phyloP scores from a whole-genome alignment of 1,140 invertebrate species.

The Atta colombica region DNA sequence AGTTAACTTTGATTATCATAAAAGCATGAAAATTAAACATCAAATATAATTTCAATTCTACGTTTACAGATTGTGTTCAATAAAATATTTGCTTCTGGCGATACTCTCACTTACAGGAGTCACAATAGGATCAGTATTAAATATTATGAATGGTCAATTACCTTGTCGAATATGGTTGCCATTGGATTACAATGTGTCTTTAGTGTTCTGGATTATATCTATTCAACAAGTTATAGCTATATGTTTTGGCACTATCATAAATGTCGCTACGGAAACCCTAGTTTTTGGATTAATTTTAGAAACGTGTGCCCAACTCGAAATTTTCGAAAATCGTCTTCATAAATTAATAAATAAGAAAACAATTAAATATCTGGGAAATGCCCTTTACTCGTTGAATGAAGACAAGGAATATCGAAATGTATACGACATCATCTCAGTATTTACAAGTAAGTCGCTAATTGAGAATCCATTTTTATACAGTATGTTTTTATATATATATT shows the following conservation, averaged over 20 bases:
- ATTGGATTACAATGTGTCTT: slow-evolving; percentile 7
- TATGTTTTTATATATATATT: background rate
- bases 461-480: background rate
- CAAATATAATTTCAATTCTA: background rate
- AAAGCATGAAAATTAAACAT: background rate
- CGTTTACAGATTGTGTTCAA: slow-evolving; percentile 18
- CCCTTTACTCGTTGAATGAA: background rate
- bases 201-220: slow-evolving; percentile 41
- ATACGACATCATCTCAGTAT: background rate
- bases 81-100: background rate
- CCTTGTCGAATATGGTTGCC: slow-evolving; percentile 62
- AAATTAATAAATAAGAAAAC: slow-evolving; percentile 19
- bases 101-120: background rate
- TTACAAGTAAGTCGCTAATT: background rate
- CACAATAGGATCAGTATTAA: slow-evolving; percentile 7
- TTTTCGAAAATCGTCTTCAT: slow-evolving; percentile 55
- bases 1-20: background rate
- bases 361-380: background rate
- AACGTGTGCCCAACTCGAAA: slow-evolving; percentile 63
- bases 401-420: background rate
- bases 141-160: background rate
- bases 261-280: slow-evolving; percentile 57
- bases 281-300: slow-evolving; percentile 63
- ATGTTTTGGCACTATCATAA: background rate
- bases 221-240: slow-evolving; percentile 40